Base-by-base conservation (phyloP, 2,888 invertebrate species). In the Eurois occulta region DNA sequence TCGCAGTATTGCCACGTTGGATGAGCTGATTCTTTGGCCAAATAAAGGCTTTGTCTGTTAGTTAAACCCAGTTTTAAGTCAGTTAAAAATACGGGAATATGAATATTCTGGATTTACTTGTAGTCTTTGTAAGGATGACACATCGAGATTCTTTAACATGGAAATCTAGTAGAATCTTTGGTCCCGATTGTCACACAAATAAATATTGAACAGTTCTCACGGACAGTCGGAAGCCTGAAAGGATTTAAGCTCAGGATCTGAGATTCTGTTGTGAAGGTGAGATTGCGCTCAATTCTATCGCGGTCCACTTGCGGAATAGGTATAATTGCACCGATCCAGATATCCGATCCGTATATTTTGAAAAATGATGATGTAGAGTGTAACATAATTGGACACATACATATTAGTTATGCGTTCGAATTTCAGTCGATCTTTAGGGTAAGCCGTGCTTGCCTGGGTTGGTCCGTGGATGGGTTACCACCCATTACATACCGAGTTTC, bases 141-240 rank as follows among this genome's bases (percentile, higher is more conserved):
- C 32, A 18, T 43, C 10, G 5, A 13, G 13, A 55, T 55, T 58
- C 21, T 18, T 5, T 13, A 32, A 1, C 24, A 18, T 2, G 32
- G 10, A 35, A n/a, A 35, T 24, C 32, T 7, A 69, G 32, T 18
- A n/a, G 24, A 66, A 35, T 58, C 16, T 13, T 43, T n/a, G 5
- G 1, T 3, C 32, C 13, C 24, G 13, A 32, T 74, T 32, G 28
- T 60, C 60, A 38, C 41, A 48, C 32, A 74, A 75, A 48, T 74
- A 75, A 75, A 75, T 75, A 75, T 75, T 75, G 60, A 75, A 75
- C 32, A 75, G 75, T 32, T 38, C 64, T 64, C 18, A 24, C 41
- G 1, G 32, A 62, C 48, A 48, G 13, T n/a, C 24, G n/a, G 7
- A 48, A 75, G 18, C 62, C 62, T n/a, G 38, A 60, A 41, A 32